Conservation (phyloP, 2,113 vertebrate species). For the Lynx canadensis region DNA sequence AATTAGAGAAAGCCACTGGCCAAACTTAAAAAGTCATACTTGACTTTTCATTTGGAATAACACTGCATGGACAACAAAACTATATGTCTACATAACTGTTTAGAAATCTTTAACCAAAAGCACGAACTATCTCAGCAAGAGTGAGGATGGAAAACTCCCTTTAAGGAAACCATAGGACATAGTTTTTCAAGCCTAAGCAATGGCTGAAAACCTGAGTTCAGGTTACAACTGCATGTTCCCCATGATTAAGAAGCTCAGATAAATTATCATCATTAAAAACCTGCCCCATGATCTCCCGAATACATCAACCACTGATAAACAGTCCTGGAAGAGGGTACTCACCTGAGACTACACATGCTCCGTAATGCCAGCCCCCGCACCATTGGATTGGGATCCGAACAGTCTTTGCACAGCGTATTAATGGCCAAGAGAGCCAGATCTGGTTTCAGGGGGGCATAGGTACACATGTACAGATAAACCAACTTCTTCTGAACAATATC, state of each 20-base stretch:
- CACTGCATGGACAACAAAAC: neutral
- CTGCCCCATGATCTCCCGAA: neutral
- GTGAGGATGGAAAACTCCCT: neutral
- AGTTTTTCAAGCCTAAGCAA: constrained; percentile 28
- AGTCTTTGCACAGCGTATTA: constrained; percentile 96
- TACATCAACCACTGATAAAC: neutral
- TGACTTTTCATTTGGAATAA: constrained; percentile 33
- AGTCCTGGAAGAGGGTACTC: neutral
- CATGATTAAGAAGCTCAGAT: neutral
- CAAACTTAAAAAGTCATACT: constrained; percentile 26
- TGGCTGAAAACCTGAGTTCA: constrained; percentile 13
- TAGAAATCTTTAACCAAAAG: constrained; percentile 43
- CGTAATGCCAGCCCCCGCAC: constrained; percentile 94
- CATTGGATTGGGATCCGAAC: constrained; percentile 95
- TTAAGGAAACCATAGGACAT: constrained; percentile 10
- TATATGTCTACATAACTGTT: neutral
- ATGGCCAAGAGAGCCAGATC: constrained; percentile 95
- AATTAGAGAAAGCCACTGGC: neutral
- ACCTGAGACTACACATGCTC: constrained; percentile 96
- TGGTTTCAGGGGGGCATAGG: constrained; percentile 92
- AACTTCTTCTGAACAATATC: constrained; percentile 97
- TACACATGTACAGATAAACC: constrained; percentile 95
- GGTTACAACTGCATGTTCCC: neutral
- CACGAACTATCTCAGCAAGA: neutral
- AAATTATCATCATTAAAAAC: neutral